A percentile compares a stretch with the other conserved stretches of the same genome.
phyloP scores from a whole-genome alignment of 2,113 vertebrate genomes.

The Empidonax traillii region DNA sequence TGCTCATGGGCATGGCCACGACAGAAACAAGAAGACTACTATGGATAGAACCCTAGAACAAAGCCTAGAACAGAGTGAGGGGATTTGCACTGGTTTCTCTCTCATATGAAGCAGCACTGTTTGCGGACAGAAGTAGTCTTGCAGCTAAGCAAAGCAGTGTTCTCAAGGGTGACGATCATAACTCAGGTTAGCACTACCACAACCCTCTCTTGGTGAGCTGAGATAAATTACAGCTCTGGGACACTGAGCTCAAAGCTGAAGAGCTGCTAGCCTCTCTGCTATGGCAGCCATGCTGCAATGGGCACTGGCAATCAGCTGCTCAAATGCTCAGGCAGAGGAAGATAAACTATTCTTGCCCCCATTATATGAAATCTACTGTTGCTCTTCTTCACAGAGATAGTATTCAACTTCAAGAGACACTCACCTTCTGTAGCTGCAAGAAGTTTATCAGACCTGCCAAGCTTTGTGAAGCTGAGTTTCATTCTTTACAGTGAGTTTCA shows the following conservation, averaged over 20 bases:
- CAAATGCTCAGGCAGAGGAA: background rate
- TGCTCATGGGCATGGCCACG: accelerated
- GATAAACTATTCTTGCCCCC: background rate
- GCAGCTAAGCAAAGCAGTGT: background rate
- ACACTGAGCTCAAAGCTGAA: background rate
- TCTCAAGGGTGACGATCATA: accelerated
- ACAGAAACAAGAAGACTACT: background rate
- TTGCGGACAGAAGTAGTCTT: background rate
- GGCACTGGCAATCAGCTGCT: background rate
- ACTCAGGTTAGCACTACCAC: background rate
- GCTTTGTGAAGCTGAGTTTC: background rate
- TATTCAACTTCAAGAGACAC: background rate
- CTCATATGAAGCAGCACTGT: background rate
- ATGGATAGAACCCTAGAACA: background rate
- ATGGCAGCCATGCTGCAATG: accelerated
- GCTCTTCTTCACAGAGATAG: background rate
- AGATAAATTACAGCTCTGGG: background rate
- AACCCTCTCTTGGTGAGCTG: accelerated
- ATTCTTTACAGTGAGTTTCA: background rate
- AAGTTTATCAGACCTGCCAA: conserved; percentile 16
- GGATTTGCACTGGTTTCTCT: background rate
- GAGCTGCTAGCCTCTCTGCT: background rate
- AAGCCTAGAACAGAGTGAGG: background rate
- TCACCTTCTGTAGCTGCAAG: background rate
- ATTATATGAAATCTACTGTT: background rate